Base-by-base conservation (phyloP, 2,888 invertebrate genomes). In the Eilema depressum region DNA sequence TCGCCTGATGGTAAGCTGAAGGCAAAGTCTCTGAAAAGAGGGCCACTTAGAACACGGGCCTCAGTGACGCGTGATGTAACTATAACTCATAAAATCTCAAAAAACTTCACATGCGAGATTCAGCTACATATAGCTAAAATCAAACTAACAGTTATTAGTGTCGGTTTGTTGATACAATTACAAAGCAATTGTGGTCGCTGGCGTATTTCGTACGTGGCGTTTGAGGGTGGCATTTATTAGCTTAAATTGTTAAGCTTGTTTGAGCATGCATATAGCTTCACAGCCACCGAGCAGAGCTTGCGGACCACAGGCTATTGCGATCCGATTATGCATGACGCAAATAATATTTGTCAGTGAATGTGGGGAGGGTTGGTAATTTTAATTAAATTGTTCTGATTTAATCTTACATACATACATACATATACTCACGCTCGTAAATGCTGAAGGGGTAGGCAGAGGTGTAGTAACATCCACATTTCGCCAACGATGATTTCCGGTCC, bases 331-430 rank as follows among this genome's bases (percentile, higher is more conserved):
- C 68, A 77, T 74, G 81, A 75, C 75, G 77, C 77, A 77, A 41
- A 80, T 78, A 69, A 77, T 82, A 80, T 80, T 80, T 77, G 75
- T 79, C 77, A 80, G 82, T 68, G 77, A 66, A 57, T 63, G 65
- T 37, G 23, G 53, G 20, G 26, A 70, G 57, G n/a, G 60, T 37
- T 56, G n/a, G 53, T 26, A 56, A 37, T 62, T 70, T 70, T 28
- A 37, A 61, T 61, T 20, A 61, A 63, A 60, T 65, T 25, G n/a
- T 37, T 60, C 11, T 4, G 8, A 33, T 62, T 65, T 56, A 53
- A 59, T 37, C 5, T 37, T 37, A n/a, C n/a, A n/a, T n/a, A n/a
- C n/a, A n/a, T n/a, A n/a, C n/a, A n/a, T n/a, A n/a, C n/a, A n/a
- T n/a, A n/a, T n/a, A n/a, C n/a, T n/a, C n/a, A n/a, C n/a, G n/a